A percentile compares a stretch with the other conserved stretches of the same genome.
Evolutionary conservation across 2,113 vertebrate species (phyloP).

Genomic region (Pipra filicauda): DNA sequence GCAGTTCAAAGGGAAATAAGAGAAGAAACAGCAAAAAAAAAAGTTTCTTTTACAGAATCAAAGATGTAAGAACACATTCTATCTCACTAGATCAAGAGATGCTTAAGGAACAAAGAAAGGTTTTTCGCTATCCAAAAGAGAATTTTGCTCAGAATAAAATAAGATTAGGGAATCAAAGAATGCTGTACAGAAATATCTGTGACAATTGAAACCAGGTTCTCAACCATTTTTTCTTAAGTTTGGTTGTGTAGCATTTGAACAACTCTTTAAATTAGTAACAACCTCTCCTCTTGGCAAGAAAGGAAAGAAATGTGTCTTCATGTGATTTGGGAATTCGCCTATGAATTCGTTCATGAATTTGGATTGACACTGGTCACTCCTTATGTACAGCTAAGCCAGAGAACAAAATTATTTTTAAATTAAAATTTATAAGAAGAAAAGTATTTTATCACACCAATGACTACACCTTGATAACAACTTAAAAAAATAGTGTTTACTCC

Average conservation of each 20-base stretch:
- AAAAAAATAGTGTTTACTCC: neutral
- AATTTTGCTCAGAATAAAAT: slow-evolving; percentile 35
- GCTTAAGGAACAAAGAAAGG: slow-evolving; percentile 50
- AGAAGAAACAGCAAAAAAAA: neutral
- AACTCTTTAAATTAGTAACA: slow-evolving; percentile 40
- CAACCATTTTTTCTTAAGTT: neutral
- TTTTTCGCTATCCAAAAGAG: neutral
- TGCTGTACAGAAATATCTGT: neutral
- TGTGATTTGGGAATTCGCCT: neutral
- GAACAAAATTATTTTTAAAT: neutral
- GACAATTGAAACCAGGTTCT: slow-evolving; percentile 49
- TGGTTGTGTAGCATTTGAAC: neutral
- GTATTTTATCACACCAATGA: neutral
- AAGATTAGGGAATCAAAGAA: slow-evolving; percentile 55
- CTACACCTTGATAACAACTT: neutral
- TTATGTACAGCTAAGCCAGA: neutral
- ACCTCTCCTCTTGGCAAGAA: slow-evolving; percentile 3
- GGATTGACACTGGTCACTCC: neutral
- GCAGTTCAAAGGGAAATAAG: slow-evolving; percentile 24
- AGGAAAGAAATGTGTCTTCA: neutral
- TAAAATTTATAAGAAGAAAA: neutral
- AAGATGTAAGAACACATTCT: neutral
- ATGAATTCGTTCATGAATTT: neutral
- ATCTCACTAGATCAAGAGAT: slow-evolving; percentile 23
- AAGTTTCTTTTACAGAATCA: neutral